phyloP scores from a whole-genome alignment of 2,113 vertebrate species.

The Lontra canadensis region DNA sequence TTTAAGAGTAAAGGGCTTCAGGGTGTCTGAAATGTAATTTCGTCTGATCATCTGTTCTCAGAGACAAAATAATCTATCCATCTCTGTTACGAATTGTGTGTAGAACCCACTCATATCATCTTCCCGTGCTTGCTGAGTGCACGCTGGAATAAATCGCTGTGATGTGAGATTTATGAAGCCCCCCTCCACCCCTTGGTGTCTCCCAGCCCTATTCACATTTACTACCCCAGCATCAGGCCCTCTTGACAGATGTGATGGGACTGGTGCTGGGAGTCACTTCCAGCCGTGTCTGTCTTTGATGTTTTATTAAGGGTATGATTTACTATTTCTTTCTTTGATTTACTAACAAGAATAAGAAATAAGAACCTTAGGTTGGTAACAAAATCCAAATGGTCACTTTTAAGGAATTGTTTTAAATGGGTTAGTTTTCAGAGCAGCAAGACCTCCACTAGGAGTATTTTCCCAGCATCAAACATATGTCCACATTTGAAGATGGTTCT shows the following conservation, averaged over 20 bases:
- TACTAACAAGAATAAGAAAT: constrained; percentile 47
- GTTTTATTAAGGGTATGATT: constrained; percentile 72
- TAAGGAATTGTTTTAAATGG: constrained; percentile 8
- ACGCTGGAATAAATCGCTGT: not conserved
- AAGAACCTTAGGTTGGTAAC: constrained; percentile 47
- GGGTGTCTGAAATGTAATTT: not conserved
- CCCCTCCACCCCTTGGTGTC: not conserved
- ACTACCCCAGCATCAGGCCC: not conserved
- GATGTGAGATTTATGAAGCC: constrained; percentile 56
- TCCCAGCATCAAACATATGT: not conserved
- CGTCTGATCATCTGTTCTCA: not conserved
- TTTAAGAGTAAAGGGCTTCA: not conserved
- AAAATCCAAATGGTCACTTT: constrained; percentile 54
- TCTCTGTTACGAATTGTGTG: not conserved
- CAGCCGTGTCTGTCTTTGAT: constrained; percentile 67
- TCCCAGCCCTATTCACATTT: not conserved
- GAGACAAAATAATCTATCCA: not conserved
- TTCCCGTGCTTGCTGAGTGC: constrained; percentile 1
- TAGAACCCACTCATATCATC: not conserved
- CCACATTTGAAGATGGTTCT: not conserved
- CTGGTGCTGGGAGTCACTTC: constrained; percentile 46
- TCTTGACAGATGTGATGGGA: constrained; percentile 40
- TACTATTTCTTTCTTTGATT: constrained; percentile 60
- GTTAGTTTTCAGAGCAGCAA: constrained; percentile 34
- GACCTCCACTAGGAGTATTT: constrained; percentile 1